Conservation (phyloP, 1,140 invertebrate genomes). For the Patella vulgata region DNA sequence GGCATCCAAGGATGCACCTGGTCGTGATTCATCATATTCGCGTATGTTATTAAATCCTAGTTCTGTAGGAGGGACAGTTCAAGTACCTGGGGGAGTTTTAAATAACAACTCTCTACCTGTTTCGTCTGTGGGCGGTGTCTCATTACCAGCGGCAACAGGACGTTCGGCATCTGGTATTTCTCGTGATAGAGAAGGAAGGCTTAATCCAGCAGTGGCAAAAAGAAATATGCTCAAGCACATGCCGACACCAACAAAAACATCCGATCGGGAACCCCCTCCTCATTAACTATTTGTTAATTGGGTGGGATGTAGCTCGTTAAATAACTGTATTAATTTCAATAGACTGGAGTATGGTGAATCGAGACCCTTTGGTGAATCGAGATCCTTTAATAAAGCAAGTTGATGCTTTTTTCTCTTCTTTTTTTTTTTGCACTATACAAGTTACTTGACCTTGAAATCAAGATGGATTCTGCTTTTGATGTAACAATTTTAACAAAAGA, state of each 20-base stretch:
- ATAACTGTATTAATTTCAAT: too few species aligned
- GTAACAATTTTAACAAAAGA: too few species aligned
- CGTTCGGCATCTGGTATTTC: slow-evolving; percentile 22
- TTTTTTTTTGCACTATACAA: too few species aligned
- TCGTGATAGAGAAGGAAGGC: slow-evolving; percentile 26
- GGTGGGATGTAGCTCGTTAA: too few species aligned
- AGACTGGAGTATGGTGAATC: too few species aligned
- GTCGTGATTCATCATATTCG: slow-evolving; percentile 11
- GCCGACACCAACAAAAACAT: slow-evolving; percentile 42
- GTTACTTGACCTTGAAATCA: too few species aligned
- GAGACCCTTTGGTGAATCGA: too few species aligned
- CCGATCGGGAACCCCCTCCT: slow-evolving; percentile 52
- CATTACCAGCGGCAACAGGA: slow-evolving; percentile 26
- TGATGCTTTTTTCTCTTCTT: too few species aligned
- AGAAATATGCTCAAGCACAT: slow-evolving; percentile 56
- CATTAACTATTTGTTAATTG: slow-evolving; percentile 35
- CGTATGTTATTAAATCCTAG: slow-evolving; percentile 12
- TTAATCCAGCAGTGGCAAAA: slow-evolving; percentile 54
- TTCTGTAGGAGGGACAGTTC: slow-evolving; percentile 15
- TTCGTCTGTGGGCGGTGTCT: slow-evolving; percentile 23
- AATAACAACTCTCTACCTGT: slow-evolving; percentile 11
- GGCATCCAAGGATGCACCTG: neutral
- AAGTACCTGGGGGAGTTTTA: slow-evolving; percentile 3
- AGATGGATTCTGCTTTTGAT: too few species aligned
- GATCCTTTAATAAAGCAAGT: too few species aligned